Evolutionary conservation across 2,113 vertebrate species (phyloP).

Genomic region (Pyxicephalus adspersus): DNA sequence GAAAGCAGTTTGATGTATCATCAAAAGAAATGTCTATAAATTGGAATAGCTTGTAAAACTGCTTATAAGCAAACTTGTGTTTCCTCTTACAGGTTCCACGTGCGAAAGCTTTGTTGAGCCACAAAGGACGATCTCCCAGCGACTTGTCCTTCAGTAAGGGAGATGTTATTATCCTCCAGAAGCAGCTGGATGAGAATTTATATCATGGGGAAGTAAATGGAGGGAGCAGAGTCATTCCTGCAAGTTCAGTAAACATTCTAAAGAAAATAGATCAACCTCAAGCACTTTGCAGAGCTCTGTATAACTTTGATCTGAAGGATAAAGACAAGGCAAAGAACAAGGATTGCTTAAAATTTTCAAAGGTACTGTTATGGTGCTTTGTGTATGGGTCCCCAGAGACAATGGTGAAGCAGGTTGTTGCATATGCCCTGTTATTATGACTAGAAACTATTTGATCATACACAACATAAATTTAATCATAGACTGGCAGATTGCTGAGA

Average conservation of each 20-base stretch:
- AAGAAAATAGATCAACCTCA: constrained; percentile 72
- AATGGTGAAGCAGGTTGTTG: background rate
- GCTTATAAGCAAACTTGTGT: background rate
- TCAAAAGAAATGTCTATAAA: no score
- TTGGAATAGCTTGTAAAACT: no score
- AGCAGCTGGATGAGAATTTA: constrained; percentile 81
- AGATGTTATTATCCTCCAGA: constrained; percentile 74
- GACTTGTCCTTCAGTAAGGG: constrained; percentile 79
- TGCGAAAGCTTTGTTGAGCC: constrained; percentile 74
- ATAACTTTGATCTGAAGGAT: constrained; percentile 76
- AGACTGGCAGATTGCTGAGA: background rate
- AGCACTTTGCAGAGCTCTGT: constrained; percentile 82
- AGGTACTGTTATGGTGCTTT: constrained; percentile 70
- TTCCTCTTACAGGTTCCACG: constrained; percentile 74
- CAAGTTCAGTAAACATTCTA: constrained; percentile 72
- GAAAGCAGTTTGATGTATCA: no score
- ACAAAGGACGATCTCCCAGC: constrained; percentile 73
- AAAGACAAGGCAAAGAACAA: constrained; percentile 73
- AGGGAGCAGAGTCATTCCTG: constrained; percentile 69
- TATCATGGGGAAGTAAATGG: constrained; percentile 77
- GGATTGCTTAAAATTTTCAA: constrained; percentile 78
- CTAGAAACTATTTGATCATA: background rate
- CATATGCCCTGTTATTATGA: background rate
- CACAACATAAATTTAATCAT: constrained; percentile 11
- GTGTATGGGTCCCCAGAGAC: background rate